These are phyloP conservation scores for Lutra lutra DNA, from an alignment of 2,797 vertebrate genomes.

Conservation along the genomic window DNA sequence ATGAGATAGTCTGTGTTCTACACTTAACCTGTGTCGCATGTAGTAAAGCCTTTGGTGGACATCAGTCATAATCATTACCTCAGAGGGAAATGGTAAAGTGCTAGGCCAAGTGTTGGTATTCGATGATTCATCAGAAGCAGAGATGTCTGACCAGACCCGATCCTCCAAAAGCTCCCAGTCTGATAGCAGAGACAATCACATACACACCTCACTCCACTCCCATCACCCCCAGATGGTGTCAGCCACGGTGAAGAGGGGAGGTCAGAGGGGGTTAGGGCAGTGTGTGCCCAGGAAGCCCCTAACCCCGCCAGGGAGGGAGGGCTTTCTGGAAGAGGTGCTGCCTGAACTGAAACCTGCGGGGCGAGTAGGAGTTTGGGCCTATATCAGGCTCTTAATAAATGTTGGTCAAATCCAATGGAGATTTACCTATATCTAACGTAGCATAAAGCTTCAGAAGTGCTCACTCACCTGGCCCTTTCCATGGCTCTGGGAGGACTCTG, in stretches of 20 bases:
- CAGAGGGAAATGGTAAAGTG: background rate
- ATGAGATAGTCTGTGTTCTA: background rate
- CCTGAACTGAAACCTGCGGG: background rate
- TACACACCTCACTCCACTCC: background rate
- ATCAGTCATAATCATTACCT: background rate
- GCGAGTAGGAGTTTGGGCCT: background rate
- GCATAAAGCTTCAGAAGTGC: background rate
- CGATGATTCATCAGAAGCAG: background rate
- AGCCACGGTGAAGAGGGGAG: too few relatives aligned
- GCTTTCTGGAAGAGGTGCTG: background rate
- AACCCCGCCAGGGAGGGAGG: background rate
- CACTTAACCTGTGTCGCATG: background rate
- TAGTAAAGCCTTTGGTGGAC: background rate
- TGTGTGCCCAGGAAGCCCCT: background rate
- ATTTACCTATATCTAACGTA: constrained; percentile 5
- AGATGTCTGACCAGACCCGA: background rate
- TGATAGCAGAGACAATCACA: background rate
- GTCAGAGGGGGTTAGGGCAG: background rate
- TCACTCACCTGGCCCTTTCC: background rate
- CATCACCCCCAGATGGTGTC: background rate
- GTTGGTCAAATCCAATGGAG: background rate
- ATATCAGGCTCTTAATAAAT: background rate
- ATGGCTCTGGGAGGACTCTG: background rate
- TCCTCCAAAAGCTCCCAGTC: background rate
- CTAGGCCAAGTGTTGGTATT: background rate